Percentiles rank a stretch among this genome's conserved stretches.
These are phyloP conservation scores for Stictonetta naevosa DNA, from an alignment of 2,113 vertebrate species.

Conservation along the genomic window DNA sequence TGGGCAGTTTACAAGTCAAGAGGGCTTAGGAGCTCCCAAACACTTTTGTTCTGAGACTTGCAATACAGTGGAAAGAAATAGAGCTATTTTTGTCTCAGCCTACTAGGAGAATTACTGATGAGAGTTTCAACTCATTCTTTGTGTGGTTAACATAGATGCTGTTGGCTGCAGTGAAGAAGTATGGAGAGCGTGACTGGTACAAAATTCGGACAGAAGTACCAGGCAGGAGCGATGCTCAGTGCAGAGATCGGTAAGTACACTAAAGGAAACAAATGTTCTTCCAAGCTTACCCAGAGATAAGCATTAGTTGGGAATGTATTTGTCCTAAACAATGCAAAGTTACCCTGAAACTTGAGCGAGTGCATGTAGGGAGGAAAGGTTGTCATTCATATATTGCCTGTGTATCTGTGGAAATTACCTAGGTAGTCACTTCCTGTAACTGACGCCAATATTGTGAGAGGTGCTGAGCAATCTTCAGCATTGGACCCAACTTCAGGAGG, in stretches of 20 bases:
- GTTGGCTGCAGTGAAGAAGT: constrained; percentile 82
- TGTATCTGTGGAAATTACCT: background rate
- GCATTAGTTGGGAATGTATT: background rate
- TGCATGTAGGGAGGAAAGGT: background rate
- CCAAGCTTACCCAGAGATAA: background rate
- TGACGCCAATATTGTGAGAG: background rate
- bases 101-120: background rate
- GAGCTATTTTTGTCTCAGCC: background rate
- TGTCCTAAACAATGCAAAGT: background rate
- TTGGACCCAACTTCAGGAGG: background rate
- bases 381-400: background rate
- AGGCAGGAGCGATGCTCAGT: constrained; percentile 86
- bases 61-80: background rate
- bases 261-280: too few relatives aligned
- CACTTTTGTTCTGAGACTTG: background rate
- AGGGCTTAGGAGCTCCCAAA: background rate
- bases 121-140: background rate
- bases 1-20: background rate
- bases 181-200: constrained; percentile 87
- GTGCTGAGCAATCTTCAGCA: background rate
- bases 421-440: background rate
- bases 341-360: background rate
- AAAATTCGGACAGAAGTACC: constrained; percentile 89
- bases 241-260: constrained; percentile 85
- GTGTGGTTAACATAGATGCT: constrained; percentile 77